These are phyloP conservation scores for Serranus cabrilla DNA, from an alignment of 2,797 vertebrate genomes.

Conservation along the genomic window DNA sequence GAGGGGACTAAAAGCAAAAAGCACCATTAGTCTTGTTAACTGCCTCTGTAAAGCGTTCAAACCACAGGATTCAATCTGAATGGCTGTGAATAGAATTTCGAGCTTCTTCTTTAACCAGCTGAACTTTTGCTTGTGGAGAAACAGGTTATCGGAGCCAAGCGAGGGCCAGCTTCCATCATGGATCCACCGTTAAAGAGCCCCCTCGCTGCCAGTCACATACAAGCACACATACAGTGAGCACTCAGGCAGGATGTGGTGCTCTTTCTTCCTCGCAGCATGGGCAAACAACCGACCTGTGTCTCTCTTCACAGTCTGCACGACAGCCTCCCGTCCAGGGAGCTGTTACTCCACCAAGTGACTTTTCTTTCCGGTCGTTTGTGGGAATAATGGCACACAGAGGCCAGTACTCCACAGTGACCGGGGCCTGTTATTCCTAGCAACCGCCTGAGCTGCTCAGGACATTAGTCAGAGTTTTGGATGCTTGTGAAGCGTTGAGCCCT, in stretches of 20 bases:
- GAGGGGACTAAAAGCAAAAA: slow-evolving; percentile 24
- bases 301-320: slow-evolving; percentile 65
- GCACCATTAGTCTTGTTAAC: slow-evolving; percentile 60
- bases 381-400: slow-evolving; percentile 78
- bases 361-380: slow-evolving; percentile 83
- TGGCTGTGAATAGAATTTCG: slow-evolving; percentile 36
- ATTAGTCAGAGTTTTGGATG: slow-evolving; percentile 75
- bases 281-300: slow-evolving; percentile 72
- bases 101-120: slow-evolving; percentile 50
- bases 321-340: slow-evolving; percentile 79
- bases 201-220: slow-evolving; percentile 30
- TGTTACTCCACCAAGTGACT: slow-evolving; percentile 80
- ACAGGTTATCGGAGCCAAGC: slow-evolving; percentile 26
- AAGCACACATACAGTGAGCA: slow-evolving; percentile 28
- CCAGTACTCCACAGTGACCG: slow-evolving; percentile 60
- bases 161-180: slow-evolving; percentile 41
- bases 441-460: slow-evolving; percentile 72
- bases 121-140: slow-evolving; percentile 55
- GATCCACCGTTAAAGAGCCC: slow-evolving; percentile 42
- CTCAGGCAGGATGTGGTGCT: slow-evolving; percentile 53
- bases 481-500: slow-evolving; percentile 47
- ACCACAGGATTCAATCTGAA: slow-evolving; percentile 37
- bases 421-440: slow-evolving; percentile 83
- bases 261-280: slow-evolving; percentile 65
- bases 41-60: slow-evolving; percentile 44